phyloP scores from a whole-genome alignment of 37 sponge, comb jelly and placozoan species.

The Axinella damicornis region DNA sequence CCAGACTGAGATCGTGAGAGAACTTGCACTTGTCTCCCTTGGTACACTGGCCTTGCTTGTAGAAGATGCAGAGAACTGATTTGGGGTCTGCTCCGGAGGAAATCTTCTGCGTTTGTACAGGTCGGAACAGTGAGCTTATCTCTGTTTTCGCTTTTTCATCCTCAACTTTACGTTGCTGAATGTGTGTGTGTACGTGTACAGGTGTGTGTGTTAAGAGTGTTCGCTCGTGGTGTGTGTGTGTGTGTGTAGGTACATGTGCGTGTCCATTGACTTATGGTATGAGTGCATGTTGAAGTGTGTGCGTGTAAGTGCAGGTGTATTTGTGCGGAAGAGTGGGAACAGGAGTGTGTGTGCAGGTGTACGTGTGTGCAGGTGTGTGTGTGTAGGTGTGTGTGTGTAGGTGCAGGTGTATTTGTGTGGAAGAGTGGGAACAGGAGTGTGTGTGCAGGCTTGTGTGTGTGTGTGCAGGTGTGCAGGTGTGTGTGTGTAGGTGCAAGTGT shows the following conservation, averaged over 20 bases:
- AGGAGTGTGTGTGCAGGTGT: too few relatives aligned
- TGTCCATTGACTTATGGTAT: background rate
- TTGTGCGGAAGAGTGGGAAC: too few relatives aligned
- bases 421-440: too few relatives aligned
- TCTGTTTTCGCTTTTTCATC: conserved; percentile 75
- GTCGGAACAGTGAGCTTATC: conserved; percentile 83
- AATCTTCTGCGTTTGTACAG: conserved; percentile 73
- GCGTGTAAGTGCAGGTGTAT: too few relatives aligned
- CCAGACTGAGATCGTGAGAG: conserved; percentile 96
- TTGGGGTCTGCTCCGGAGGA: conserved; percentile 96
- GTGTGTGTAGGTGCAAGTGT: background rate
- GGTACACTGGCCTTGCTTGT: conserved; percentile 92
- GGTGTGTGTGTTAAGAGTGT: background rate
- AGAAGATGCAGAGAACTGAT: conserved; percentile 96
- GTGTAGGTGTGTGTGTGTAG: conserved; percentile 15
- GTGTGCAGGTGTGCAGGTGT: background rate
- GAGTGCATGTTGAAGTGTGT: background rate
- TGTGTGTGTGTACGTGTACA: background rate
- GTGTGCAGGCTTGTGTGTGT: background rate
- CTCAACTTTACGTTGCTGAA: conserved; percentile 72
- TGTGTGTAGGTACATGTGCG: too few relatives aligned
- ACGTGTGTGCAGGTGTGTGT: too few relatives aligned
- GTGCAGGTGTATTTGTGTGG: too few relatives aligned
- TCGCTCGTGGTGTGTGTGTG: too few relatives aligned
- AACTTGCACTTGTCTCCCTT: conserved; percentile 99